These are phyloP conservation scores for Pseudopodoces humilis DNA, from an alignment of 2,113 vertebrate species.

Conservation along the genomic window DNA sequence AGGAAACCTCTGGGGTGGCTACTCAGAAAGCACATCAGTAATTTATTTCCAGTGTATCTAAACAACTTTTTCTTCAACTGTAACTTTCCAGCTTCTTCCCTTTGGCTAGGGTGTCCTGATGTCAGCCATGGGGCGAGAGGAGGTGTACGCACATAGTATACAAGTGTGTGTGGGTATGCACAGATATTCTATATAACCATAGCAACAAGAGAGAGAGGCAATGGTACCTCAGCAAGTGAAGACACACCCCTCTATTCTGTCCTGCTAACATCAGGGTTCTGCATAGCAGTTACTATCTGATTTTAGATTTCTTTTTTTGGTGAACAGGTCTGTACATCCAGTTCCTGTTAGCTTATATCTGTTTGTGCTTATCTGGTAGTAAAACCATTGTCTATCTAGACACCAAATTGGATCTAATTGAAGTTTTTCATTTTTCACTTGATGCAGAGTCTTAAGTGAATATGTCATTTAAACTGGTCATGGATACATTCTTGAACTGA, in stretches of 20 bases:
- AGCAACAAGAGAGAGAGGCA: not conserved
- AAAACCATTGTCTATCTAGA: not conserved
- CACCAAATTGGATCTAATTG: not conserved
- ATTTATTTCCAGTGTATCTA: not conserved
- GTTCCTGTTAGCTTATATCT: not conserved
- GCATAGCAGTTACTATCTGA: not conserved
- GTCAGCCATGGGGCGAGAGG: rapidly evolving
- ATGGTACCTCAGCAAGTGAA: not conserved
- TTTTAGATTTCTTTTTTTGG: not conserved
- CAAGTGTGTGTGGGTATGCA: not conserved
- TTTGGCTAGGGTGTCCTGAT: not conserved
- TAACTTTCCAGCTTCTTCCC: not conserved
- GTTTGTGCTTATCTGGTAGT: not conserved
- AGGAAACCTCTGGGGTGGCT: not conserved
- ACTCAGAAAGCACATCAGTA: not conserved
- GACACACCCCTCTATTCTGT: not conserved
- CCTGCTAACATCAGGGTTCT: not conserved
- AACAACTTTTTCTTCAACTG: not conserved
- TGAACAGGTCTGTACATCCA: not conserved
- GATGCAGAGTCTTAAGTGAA: not conserved
- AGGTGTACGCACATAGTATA: rapidly evolving
- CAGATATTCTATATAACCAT: not conserved
- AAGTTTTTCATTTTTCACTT: not conserved
- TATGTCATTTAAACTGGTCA: not conserved
- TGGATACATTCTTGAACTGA: not conserved